phyloP scores from a whole-genome alignment of 2,888 invertebrate species.

The Gasteruption jaculator region DNA sequence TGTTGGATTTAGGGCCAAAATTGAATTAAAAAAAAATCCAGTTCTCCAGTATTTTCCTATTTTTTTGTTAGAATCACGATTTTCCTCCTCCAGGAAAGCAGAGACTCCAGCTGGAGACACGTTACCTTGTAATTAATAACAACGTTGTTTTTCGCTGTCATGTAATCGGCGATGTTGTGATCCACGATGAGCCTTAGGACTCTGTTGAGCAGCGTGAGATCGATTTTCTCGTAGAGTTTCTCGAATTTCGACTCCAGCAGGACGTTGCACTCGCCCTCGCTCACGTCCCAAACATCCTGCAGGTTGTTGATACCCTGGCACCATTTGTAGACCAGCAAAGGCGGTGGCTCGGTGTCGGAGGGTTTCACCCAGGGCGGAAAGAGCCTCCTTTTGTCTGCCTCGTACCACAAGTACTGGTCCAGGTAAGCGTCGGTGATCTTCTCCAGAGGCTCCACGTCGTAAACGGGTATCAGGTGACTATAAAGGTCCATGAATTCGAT shows the following conservation, averaged over 20 bases:
- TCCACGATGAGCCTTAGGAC: constrained; percentile 95
- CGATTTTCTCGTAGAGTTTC: constrained; percentile 99
- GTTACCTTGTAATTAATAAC: constrained; percentile 99
- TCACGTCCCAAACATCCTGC: constrained; percentile 98
- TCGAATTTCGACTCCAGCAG: constrained; percentile 95
- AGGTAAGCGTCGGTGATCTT: constrained; percentile 99
- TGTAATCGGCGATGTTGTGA: constrained; percentile 99
- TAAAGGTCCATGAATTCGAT: constrained; percentile 99
- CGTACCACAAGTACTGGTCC: constrained; percentile 99
- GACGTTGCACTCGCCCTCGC: constrained; percentile 98
- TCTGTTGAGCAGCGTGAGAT: constrained; percentile 94
- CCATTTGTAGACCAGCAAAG: constrained; percentile 93
- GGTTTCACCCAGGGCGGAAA: constrained; percentile 99
- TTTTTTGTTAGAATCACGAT: too few relatives aligned
- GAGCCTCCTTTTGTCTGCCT: constrained; percentile 94
- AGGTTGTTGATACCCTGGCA: constrained; percentile 98
- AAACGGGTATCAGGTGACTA: constrained; percentile 97
- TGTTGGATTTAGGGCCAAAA: too few relatives aligned
- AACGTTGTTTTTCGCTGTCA: constrained; percentile 99
- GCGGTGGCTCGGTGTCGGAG: constrained; percentile 96
- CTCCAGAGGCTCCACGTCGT: constrained; percentile 98
- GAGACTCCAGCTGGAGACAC: too few relatives aligned
- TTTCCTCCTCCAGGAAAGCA: too few relatives aligned
- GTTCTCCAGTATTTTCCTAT: too few relatives aligned
- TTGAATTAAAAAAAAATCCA: too few relatives aligned